Base-by-base conservation (phyloP, 2,888 invertebrate species). In the Reticulitermes lucifugus region DNA sequence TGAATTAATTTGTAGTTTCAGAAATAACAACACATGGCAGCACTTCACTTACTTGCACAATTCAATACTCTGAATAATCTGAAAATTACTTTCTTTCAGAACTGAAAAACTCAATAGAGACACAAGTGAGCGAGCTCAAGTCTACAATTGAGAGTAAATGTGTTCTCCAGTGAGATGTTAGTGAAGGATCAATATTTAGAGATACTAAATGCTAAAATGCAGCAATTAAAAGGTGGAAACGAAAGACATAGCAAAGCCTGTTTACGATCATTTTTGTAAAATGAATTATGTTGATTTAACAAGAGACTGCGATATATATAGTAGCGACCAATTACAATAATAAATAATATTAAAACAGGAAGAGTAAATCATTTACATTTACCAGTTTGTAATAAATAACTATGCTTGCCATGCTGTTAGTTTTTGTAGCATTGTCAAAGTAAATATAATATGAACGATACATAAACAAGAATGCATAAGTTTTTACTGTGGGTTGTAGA, bases 121-220 rank as follows among this genome's bases (percentile, higher is more conserved):
- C 97, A 92, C 98, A 98, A 95, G 97, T 98, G 93, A 98, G 96
- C 92, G 98, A 98, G 94, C 94, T 98, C 92, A 98, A 98, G 94
- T 95, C 97, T 91, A 97, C 97, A 94, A 96, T 98, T 93, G 98
- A 98, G 94, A 97, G 97, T 93, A 97, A 97, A 94, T 97, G 97
- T 94, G 96, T 96, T 92, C 95, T 97, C 94, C 97, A 97, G 96
- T 97, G 96, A 97, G 93, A 59, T 83, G 46, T 29, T 77, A 70
- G 71, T 70, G 77, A 79, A 83, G 59, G 60, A 83, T 85, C 41
- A 22, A 77, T 51, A 86, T 84, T 29, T 84, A 80, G 79, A 77
- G 80, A 85, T 83, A 59, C 18, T 46, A 4, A 14, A 65, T 81
- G 41, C 41, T 77, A 65, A 60, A 7, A 81, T 81, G n/a, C 81